Percentiles rank a stretch among this genome's conserved stretches.
Evolutionary conservation across 2,113 vertebrate species (phyloP).

Genomic region (Ivindomyrus marchei): DNA sequence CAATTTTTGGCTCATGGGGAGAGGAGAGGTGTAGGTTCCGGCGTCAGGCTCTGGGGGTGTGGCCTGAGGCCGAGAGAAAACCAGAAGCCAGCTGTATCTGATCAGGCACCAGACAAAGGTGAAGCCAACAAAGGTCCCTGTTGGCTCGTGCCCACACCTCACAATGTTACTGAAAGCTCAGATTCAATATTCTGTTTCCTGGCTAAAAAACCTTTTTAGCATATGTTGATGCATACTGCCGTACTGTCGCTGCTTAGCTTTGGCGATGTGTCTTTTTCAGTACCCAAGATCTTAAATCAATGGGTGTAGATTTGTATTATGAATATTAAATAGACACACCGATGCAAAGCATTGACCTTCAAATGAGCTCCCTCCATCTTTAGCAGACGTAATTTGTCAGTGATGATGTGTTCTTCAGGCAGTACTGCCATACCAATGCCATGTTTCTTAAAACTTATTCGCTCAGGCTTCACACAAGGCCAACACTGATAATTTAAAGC

Average conservation of each 20-base stretch:
- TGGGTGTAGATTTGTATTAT: not conserved
- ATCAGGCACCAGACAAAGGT: not conserved
- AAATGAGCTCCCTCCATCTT: constrained; percentile 1
- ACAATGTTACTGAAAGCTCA: not conserved
- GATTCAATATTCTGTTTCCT: not conserved
- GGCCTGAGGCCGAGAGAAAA: not conserved
- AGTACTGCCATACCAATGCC: not conserved
- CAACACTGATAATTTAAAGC: not conserved
- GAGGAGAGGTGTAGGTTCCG: not conserved
- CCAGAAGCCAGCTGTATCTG: not conserved
- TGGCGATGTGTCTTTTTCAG: not conserved
- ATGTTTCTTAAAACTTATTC: not conserved
- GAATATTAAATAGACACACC: not conserved
- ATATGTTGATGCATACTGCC: not conserved
- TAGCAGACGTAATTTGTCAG: constrained; percentile 22
- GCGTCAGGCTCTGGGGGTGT: not conserved
- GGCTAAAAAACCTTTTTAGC: not conserved
- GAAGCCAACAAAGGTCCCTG: not conserved
- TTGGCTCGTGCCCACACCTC: not conserved
- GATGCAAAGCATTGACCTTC: not conserved
- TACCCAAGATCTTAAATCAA: not conserved
- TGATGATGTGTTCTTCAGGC: constrained; percentile 3
- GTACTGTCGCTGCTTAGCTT: not conserved
- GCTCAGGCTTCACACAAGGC: not conserved
- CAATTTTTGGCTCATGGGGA: not conserved